A percentile compares a stretch with the other conserved stretches of the same genome.
Conservation (phyloP, 2,888 invertebrate species). For the Heliconius ismenius region DNA sequence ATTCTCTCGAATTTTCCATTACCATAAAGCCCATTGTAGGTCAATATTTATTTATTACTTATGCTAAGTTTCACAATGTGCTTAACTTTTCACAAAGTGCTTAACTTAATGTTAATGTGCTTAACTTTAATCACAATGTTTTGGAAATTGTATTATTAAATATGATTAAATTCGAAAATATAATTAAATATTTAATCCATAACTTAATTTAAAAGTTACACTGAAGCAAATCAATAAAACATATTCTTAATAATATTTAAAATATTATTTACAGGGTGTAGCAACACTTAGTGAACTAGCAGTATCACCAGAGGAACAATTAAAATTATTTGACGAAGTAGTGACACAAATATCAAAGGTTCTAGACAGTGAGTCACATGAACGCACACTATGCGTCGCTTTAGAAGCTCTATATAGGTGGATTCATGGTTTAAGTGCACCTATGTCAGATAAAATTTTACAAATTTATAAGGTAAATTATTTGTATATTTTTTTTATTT, state of each 20-base stretch:
- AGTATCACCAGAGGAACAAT: constrained; percentile 81
- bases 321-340: constrained; percentile 81
- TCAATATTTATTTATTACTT: too few species aligned
- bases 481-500: not conserved
- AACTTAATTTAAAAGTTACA: not conserved
- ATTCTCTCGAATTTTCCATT: too few species aligned
- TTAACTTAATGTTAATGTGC: not conserved
- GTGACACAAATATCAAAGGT: constrained; percentile 87
- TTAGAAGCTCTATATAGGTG: constrained; percentile 91
- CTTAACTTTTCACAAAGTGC: not conserved
- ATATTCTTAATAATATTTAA: not conserved
- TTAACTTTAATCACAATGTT: not conserved
- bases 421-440: constrained; percentile 82
- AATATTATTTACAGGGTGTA: constrained; percentile 54
- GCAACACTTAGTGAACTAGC: constrained; percentile 79
- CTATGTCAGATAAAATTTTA: constrained; percentile 80
- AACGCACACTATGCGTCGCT: constrained; percentile 91
- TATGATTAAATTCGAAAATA: not conserved
- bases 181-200: not conserved
- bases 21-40: too few species aligned
- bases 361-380: constrained; percentile 94
- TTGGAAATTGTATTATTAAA: not conserved
- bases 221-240: not conserved
- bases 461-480: constrained; percentile 82
- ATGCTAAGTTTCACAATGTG: not conserved